Evolutionary conservation across 2,888 invertebrate species (phyloP).

Genomic region (Chydorus sphaericus): DNA sequence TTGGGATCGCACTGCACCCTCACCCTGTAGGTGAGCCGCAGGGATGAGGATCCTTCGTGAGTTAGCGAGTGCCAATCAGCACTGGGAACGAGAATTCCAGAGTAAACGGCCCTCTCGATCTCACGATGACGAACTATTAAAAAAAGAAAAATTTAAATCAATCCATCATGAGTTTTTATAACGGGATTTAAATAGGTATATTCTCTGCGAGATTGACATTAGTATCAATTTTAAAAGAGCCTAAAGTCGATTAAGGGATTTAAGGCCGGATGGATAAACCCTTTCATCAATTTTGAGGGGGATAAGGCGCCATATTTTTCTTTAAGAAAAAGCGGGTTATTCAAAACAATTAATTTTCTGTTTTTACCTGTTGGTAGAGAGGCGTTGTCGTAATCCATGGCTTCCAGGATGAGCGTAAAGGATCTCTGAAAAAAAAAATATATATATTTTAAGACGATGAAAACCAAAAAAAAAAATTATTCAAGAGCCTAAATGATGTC

Average conservation of each 20-base stretch:
- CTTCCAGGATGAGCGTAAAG: slow-evolving; percentile 82
- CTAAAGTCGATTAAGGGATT: no score
- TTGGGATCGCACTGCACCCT: slow-evolving; percentile 77
- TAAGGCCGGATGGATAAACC: not conserved
- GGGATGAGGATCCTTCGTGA: slow-evolving; percentile 32
- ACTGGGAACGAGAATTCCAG: slow-evolving; percentile 81
- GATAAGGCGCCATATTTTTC: not conserved
- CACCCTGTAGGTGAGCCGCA: slow-evolving; percentile 54
- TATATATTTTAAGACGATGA: no score
- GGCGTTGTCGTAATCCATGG: slow-evolving; percentile 67
- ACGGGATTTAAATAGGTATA: not conserved
- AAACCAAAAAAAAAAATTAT: no score
- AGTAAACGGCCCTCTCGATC: slow-evolving; percentile 81
- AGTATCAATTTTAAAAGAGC: no score
- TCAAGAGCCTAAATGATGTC: no score
- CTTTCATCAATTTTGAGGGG: slow-evolving; percentile 6
- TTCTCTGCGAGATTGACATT: not conserved
- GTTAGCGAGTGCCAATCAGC: slow-evolving; percentile 83
- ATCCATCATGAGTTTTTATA: not conserved
- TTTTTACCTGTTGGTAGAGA: slow-evolving; percentile 26
- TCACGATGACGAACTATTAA: slow-evolving; percentile 50
- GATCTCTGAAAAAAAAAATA: slow-evolving; percentile 50
- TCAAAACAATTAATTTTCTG: no score
- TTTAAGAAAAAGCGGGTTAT: no score
- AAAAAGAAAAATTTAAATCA: slow-evolving; percentile 15